A percentile compares a stretch with the other conserved stretches of the same genome.
phyloP scores from a whole-genome alignment of 2,113 vertebrate species.

The Cheilinus undulatus region DNA sequence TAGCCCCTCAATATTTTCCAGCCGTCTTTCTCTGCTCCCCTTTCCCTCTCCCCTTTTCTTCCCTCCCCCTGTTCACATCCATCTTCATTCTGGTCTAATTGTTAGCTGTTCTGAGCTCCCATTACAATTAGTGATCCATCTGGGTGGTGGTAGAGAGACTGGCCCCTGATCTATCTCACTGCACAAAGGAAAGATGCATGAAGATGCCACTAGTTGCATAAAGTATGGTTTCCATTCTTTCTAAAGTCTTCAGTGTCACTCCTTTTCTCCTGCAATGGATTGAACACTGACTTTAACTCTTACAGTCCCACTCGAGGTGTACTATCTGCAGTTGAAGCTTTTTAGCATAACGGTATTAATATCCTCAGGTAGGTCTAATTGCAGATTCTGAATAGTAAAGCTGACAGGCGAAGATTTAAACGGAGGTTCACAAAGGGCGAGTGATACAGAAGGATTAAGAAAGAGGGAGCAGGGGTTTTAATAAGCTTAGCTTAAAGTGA shows the following conservation, averaged over 20 bases:
- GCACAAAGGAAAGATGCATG: conserved; percentile 53
- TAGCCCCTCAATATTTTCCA: conserved; percentile 36
- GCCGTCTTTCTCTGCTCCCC: conserved; percentile 3
- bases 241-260: not conserved
- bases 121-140: conserved; percentile 79
- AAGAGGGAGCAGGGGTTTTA: conserved; percentile 5
- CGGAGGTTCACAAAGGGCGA: conserved; percentile 33
- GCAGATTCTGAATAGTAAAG: conserved; percentile 23
- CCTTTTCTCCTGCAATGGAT: conserved; percentile 13
- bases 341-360: conserved; percentile 50
- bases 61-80: conserved; percentile 51
- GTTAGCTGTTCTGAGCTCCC: conserved; percentile 71
- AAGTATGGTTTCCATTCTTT: not conserved
- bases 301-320: not conserved
- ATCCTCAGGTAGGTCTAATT: conserved; percentile 23
- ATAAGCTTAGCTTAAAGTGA: conserved; percentile 12
- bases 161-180: conserved; percentile 52
- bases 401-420: conserved; percentile 29
- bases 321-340: conserved; percentile 14
- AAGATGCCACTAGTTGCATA: conserved; percentile 54
- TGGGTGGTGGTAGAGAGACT: conserved; percentile 59
- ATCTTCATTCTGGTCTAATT: conserved; percentile 74
- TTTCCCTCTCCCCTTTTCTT: conserved; percentile 8
- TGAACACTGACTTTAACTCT: not conserved
- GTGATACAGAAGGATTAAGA: conserved; percentile 29